Base-by-base conservation (phyloP, 2,888 invertebrate species). In the Hartigia nigra region DNA sequence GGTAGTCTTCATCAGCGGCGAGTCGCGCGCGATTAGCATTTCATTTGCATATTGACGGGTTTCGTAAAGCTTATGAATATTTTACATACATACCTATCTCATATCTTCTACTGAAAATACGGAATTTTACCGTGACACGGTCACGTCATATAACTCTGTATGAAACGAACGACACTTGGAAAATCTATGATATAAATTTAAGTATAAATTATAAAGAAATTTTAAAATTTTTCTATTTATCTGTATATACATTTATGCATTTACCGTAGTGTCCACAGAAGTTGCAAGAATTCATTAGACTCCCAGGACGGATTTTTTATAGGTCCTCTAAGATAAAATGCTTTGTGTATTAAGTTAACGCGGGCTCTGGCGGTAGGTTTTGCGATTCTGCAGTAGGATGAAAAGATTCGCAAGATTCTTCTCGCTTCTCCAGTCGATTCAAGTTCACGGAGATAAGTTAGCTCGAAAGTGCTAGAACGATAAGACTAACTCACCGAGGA, bases 1-100 rank as follows among this genome's bases (percentile, higher is more conserved):
- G 83, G 86, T 87, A 86, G 84, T 85, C 86, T 87, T 85, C 85
- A 84, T 83, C 82, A 82, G 34, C 76, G 76, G 76, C 78, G 35
- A 81, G 72, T 79, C 77, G 82, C 78, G 77, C 72, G 34, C 32
- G 88, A 91, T 91, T 91, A 91, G 89, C 91, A 91, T 91, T 88
- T 83, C 86, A 90, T 91, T 91, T 90, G 90, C 91, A 91, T 91
- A 91, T 91, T 91, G 90, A 91, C 91, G 90, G 91, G 90, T 90
- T 91, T 91, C 89, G 88, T 88, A 90, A 91, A 91, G 91, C 90
- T 91, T 91, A 91, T 91, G 91, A 91, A 91, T 91, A 91, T 90
- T 91, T 91, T 90, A 91, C 85, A 83, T 81, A 78, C 74, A 83
- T 81, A 78, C 74, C 81, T 81, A 55, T 55, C 55, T 31, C 31